A percentile compares a stretch with the other conserved stretches of the same genome.
Evolutionary conservation across 92 coral and sea anemone species (phyloP).

Genomic region (Nematostella vectensis): DNA sequence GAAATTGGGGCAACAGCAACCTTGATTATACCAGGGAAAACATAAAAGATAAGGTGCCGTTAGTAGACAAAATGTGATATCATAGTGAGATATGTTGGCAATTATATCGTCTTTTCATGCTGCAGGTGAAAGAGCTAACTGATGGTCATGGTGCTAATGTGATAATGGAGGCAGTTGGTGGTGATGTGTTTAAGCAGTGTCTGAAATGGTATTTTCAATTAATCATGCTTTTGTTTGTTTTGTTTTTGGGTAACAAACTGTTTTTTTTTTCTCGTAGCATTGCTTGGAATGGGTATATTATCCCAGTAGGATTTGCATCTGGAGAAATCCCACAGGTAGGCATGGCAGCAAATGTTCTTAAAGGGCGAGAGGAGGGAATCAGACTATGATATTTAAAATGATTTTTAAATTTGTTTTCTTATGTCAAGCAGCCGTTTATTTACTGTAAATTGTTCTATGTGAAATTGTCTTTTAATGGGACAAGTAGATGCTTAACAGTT

Average conservation of each 20-base stretch:
- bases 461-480: too few relatives aligned
- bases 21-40: constrained; percentile 62
- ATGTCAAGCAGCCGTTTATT: too few relatives aligned
- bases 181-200: constrained; percentile 75
- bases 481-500: too few relatives aligned
- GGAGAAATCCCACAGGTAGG: constrained; percentile 78
- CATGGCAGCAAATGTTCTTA: not conserved
- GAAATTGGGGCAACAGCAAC: constrained; percentile 48
- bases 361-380: too few relatives aligned
- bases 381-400: too few relatives aligned
- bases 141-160: constrained; percentile 82
- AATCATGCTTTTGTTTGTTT: too few relatives aligned
- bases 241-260: not conserved
- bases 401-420: too few relatives aligned
- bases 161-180: constrained; percentile 89
- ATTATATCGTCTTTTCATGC: not conserved
- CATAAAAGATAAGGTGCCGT: constrained; percentile 70
- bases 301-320: constrained; percentile 76
- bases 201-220: constrained; percentile 48
- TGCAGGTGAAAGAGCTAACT: constrained; percentile 71
- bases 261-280: constrained; percentile 25
- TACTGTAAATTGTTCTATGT: too few relatives aligned
- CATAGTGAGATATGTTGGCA: not conserved
- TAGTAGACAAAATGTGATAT: not conserved
- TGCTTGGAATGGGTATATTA: constrained; percentile 74